phyloP scores from a whole-genome alignment of 2,113 vertebrate genomes.

The Microtus richardsoni region DNA sequence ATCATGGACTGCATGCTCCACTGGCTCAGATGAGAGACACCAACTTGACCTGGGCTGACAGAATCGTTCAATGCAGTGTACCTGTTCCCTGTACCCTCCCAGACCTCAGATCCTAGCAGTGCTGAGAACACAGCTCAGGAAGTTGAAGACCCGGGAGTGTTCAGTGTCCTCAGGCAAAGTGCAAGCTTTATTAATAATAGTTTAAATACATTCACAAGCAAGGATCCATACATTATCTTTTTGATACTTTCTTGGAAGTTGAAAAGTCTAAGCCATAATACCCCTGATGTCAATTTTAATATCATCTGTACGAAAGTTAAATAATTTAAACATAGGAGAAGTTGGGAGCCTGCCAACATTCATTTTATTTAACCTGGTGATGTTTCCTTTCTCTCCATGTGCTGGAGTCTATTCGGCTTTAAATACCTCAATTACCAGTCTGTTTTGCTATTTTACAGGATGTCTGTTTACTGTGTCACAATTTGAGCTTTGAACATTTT shows the following conservation, averaged over 20 bases:
- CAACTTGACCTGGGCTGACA: neutral
- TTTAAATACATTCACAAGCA: slow-evolving; percentile 89
- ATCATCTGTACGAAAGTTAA: slow-evolving; percentile 6
- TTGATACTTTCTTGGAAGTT: slow-evolving; percentile 77
- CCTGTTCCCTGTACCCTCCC: neutral
- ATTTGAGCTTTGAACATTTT: slow-evolving; percentile 23
- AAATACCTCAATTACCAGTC: slow-evolving; percentile 21
- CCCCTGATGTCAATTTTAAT: slow-evolving; percentile 66
- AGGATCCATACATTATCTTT: slow-evolving; percentile 87
- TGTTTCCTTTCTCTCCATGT: neutral
- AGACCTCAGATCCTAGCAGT: slow-evolving; percentile 64
- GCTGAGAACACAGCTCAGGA: slow-evolving; percentile 72
- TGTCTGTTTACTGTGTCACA: slow-evolving; percentile 30
- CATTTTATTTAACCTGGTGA: slow-evolving; percentile 33
- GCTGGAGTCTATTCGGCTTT: slow-evolving; percentile 7
- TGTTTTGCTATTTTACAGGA: slow-evolving; percentile 52
- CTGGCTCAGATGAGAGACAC: neutral
- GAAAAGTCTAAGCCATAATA: slow-evolving; percentile 80
- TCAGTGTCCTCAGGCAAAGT: slow-evolving; percentile 88
- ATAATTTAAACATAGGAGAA: slow-evolving; percentile 46
- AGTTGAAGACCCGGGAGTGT: slow-evolving; percentile 80
- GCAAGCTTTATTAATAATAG: slow-evolving; percentile 88
- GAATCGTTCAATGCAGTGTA: neutral
- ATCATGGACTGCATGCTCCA: neutral
- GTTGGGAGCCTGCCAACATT: neutral